Evolutionary conservation across 2,888 invertebrate species (phyloP).

Genomic region (Ecdyonurus torrentis): DNA sequence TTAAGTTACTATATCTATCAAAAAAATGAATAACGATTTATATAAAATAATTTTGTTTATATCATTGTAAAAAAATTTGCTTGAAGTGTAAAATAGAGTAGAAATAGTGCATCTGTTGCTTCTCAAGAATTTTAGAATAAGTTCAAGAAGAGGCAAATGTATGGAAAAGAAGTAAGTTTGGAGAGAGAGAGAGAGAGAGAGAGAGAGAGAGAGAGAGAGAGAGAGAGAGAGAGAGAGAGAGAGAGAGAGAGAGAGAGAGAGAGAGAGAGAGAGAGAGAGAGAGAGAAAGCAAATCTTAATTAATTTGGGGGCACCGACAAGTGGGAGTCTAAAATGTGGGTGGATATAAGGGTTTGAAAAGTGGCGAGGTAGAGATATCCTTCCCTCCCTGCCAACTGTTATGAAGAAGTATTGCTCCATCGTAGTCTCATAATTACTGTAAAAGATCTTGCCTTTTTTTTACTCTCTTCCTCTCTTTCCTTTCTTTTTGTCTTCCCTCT

Average conservation of each 20-base stretch:
- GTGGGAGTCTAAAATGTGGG: neutral
- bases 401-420: neutral
- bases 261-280: neutral
- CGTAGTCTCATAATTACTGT: neutral
- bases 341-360: neutral
- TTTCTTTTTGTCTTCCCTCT: no score
- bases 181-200: neutral
- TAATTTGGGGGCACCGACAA: neutral
- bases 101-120: neutral
- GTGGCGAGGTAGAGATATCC: neutral
- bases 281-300: neutral
- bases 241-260: neutral
- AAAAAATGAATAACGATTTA: no score
- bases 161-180: neutral
- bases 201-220: neutral
- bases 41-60: no score
- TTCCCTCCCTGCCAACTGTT: neutral
- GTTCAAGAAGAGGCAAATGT: neutral
- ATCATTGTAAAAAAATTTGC: no score
- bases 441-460: neutral
- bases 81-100: no score
- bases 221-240: neutral
- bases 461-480: neutral
- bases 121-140: neutral
- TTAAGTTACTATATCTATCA: no score